These are phyloP conservation scores for Elysia crispata DNA, from an alignment of 2,888 invertebrate species.

Conservation along the genomic window DNA sequence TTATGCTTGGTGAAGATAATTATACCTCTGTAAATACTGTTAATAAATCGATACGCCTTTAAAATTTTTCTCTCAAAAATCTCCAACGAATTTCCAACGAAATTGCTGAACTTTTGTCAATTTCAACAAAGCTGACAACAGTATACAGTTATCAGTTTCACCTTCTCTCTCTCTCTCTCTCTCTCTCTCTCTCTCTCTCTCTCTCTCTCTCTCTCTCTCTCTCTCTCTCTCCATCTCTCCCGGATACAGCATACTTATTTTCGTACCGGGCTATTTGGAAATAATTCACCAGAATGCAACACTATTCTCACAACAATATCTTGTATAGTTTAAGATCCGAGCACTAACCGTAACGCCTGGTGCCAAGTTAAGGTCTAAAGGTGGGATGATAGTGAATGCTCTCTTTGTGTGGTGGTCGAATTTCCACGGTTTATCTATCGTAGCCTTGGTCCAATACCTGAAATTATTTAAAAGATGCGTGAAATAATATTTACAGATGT, in stretches of 20 bases:
- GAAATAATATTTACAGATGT: too few relatives aligned
- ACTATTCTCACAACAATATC: background rate
- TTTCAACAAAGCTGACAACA: too few relatives aligned
- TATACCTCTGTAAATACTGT: too few relatives aligned
- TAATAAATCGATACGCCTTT: too few relatives aligned
- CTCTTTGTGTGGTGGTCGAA: slow-evolving; percentile 88
- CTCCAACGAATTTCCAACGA: too few relatives aligned
- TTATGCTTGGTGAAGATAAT: too few relatives aligned
- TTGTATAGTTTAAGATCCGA: background rate
- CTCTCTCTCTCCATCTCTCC: slow-evolving; percentile 1
- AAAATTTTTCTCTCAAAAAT: too few relatives aligned
- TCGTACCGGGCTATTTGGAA: background rate
- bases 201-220: background rate
- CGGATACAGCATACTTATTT: background rate
- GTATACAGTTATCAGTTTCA: background rate
- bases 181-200: slow-evolving; percentile 5
- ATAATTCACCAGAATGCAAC: background rate
- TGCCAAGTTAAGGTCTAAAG: slow-evolving; percentile 86
- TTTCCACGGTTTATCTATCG: slow-evolving; percentile 88
- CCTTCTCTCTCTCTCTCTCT: background rate
- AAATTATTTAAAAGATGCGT: slow-evolving; percentile 78
- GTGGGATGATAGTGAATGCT: slow-evolving; percentile 89
- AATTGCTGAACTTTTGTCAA: too few relatives aligned
- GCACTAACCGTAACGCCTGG: slow-evolving; percentile 61
- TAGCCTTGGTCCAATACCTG: slow-evolving; percentile 89